phyloP scores from a whole-genome alignment of 2,888 invertebrate genomes.

The Adela reaumurella region DNA sequence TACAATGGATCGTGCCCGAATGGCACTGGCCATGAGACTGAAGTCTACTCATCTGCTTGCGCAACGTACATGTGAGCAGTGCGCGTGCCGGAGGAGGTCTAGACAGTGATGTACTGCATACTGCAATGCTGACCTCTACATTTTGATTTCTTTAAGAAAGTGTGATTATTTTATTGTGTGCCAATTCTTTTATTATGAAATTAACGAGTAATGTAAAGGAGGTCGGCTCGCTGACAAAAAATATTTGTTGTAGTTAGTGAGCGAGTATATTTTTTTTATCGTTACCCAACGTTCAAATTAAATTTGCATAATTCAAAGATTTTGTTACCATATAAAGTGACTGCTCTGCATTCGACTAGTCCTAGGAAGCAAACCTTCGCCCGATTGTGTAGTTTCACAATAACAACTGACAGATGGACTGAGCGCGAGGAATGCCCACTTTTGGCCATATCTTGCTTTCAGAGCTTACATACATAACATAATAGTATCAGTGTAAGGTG shows the following conservation, averaged over 20 bases:
- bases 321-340: conserved; percentile 36
- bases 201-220: conserved; percentile 39
- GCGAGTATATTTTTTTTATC: conserved; percentile 17
- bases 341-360: conserved; percentile 40
- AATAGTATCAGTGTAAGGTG: neutral
- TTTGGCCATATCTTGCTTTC: neutral
- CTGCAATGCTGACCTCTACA: conserved; percentile 23
- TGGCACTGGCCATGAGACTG: no score
- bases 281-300: conserved; percentile 15
- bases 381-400: neutral
- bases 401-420: neutral
- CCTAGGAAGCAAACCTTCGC: conserved; percentile 39
- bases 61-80: no score
- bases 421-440: no score
- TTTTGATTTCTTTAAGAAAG: conserved; percentile 34
- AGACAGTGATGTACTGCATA: no score
- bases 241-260: conserved; percentile 14
- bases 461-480: neutral
- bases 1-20: no score
- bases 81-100: no score
- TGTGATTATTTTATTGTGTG: conserved; percentile 51
- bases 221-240: conserved; percentile 42
- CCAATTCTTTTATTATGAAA: conserved; percentile 52
- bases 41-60: no score
- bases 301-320: conserved; percentile 22